phyloP scores from a whole-genome alignment of 2,888 invertebrate species.

The Heliconius erato region DNA sequence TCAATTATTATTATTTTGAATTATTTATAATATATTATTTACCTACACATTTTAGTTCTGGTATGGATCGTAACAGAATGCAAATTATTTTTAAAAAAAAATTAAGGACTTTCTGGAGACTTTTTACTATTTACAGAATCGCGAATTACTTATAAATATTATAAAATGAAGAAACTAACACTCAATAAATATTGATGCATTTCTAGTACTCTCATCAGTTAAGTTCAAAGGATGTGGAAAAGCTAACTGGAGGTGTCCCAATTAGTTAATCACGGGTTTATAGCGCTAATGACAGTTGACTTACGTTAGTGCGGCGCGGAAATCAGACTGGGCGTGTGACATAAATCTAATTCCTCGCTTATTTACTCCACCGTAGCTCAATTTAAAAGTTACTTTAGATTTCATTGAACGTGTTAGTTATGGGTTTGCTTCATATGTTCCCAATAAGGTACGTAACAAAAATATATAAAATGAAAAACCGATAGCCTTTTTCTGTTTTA shows the following conservation, averaged over 20 bases:
- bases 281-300: conserved; percentile 9
- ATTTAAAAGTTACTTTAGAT: neutral
- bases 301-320: conserved; percentile 1
- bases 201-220: neutral
- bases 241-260: neutral
- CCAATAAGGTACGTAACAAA: neutral
- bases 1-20: too few relatives aligned
- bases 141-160: too few relatives aligned
- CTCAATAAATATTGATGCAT: too few relatives aligned
- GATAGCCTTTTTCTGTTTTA: neutral
- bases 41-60: too few relatives aligned
- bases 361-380: neutral
- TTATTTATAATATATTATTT: too few relatives aligned
- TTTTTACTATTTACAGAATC: too few relatives aligned
- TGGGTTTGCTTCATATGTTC: neutral
- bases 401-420: neutral
- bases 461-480: neutral
- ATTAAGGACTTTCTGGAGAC: too few relatives aligned
- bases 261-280: conserved; percentile 2
- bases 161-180: too few relatives aligned
- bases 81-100: too few relatives aligned
- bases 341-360: neutral
- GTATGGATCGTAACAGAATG: too few relatives aligned
- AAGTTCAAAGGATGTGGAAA: neutral
- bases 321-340: neutral